Percentiles rank a stretch among this genome's conserved stretches.
Conservation (phyloP, 2,113 vertebrate species). For the Chinchilla lanigera region DNA sequence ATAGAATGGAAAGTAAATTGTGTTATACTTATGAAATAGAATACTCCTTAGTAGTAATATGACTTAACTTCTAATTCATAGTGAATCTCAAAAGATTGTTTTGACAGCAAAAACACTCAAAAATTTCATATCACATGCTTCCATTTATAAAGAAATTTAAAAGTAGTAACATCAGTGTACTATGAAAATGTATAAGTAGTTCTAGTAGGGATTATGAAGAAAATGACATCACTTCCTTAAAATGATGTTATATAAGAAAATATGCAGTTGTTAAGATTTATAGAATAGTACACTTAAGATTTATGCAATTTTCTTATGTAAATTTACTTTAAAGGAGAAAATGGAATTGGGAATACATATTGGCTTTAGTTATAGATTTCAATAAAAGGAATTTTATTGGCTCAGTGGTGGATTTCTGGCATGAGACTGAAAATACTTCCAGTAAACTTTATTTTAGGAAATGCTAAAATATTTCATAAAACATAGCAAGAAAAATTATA, state of each 20-base stretch:
- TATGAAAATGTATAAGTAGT: neutral
- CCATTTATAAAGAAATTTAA: neutral
- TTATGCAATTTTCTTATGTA: neutral
- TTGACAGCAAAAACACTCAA: neutral
- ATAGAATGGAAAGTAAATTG: neutral
- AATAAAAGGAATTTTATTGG: neutral
- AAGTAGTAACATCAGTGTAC: neutral
- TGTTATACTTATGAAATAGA: neutral
- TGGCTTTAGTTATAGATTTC: neutral
- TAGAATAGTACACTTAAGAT: neutral
- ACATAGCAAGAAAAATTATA: neutral
- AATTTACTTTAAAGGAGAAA: slow-evolving; percentile 2
- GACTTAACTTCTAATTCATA: neutral
- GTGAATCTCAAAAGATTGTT: neutral
- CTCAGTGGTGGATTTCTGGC: neutral
- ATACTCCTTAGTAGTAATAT: neutral
- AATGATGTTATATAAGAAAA: neutral
- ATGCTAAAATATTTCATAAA: neutral
- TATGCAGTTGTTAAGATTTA: neutral
- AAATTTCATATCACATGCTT: neutral
- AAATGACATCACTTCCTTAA: neutral
- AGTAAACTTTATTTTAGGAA: neutral
- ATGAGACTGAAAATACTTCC: neutral
- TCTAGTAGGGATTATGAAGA: neutral
- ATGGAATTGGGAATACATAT: neutral